Evolutionary conservation across 2,113 vertebrate species (phyloP).

Genomic region (Bubalus kerabau): DNA sequence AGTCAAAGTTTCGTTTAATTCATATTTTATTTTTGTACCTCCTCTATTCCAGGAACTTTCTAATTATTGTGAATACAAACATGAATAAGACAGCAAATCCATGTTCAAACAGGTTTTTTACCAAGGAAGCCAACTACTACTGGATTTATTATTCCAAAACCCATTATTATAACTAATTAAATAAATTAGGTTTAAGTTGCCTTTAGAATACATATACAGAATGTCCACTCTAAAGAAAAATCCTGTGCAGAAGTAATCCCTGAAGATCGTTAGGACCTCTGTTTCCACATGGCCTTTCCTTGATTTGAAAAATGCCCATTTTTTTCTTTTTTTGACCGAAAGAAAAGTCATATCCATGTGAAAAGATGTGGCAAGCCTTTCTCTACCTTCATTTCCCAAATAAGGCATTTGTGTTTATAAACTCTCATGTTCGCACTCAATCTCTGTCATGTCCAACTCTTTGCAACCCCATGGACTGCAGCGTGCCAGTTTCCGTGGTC

Average conservation of each 20-base stretch:
- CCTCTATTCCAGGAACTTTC: not conserved
- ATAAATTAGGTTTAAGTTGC: not conserved
- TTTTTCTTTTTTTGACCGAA: not conserved
- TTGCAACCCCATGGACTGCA: not conserved
- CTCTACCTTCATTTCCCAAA: not conserved
- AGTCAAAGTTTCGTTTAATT: not conserved
- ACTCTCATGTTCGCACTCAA: not conserved
- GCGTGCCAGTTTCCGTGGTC: not conserved
- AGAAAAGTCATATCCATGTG: not conserved
- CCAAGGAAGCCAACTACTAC: not conserved
- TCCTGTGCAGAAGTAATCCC: not conserved
- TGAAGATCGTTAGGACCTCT: not conserved
- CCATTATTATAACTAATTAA: not conserved
- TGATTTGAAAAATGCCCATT: not conserved
- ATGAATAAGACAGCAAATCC: not conserved
- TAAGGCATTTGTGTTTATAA: not conserved
- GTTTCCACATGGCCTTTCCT: not conserved
- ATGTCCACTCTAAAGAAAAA: not conserved
- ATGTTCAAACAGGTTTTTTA: not conserved
- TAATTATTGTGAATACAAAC: not conserved
- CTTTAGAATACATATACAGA: not conserved
- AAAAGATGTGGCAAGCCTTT: not conserved
- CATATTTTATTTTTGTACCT: not conserved
- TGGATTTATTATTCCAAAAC: conserved; percentile 1
- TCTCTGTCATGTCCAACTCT: not conserved